phyloP scores from a whole-genome alignment of 2,113 vertebrate species.

The Poeciliopsis retropinna region DNA sequence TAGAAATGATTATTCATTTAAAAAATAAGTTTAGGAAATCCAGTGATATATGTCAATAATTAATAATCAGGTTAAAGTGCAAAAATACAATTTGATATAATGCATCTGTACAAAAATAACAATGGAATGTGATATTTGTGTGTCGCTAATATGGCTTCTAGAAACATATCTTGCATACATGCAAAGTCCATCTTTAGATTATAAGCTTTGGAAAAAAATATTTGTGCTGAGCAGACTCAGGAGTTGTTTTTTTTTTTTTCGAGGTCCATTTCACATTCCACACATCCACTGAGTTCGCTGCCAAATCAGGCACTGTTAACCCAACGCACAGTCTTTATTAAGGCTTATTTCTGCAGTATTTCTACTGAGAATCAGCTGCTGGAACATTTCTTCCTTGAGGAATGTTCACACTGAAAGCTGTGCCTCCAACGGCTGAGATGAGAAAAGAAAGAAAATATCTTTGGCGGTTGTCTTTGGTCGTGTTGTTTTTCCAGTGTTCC shows the following conservation, averaged over 20 bases:
- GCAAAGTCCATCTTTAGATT: constrained; percentile 41
- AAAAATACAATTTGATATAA: constrained; percentile 88
- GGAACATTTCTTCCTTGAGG: constrained; percentile 42
- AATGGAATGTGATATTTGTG: constrained; percentile 81
- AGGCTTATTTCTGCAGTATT: constrained; percentile 10
- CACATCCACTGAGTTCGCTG: constrained; percentile 24
- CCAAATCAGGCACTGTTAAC: constrained; percentile 33
- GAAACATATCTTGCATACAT: neutral
- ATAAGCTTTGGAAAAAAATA: constrained; percentile 23
- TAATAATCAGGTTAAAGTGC: constrained; percentile 98
- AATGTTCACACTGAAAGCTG: constrained; percentile 29
- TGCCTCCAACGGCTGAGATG: constrained; percentile 30
- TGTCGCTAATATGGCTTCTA: constrained; percentile 55
- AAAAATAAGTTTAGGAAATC: constrained; percentile 91
- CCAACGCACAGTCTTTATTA: constrained; percentile 15
- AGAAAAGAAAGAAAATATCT: constrained; percentile 47
- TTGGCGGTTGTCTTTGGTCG: constrained; percentile 42
- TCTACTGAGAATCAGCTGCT: constrained; percentile 19
- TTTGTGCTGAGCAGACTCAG: constrained; percentile 23
- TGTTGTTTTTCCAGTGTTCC: constrained; percentile 62
- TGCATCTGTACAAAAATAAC: constrained; percentile 85
- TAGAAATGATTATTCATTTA: constrained; percentile 95
- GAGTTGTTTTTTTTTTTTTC: constrained; percentile 3
- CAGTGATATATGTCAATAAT: constrained; percentile 99
- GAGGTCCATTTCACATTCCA: constrained; percentile 47